These are phyloP conservation scores for Anableps anableps DNA, from an alignment of 2,797 vertebrate species.

Conservation along the genomic window DNA sequence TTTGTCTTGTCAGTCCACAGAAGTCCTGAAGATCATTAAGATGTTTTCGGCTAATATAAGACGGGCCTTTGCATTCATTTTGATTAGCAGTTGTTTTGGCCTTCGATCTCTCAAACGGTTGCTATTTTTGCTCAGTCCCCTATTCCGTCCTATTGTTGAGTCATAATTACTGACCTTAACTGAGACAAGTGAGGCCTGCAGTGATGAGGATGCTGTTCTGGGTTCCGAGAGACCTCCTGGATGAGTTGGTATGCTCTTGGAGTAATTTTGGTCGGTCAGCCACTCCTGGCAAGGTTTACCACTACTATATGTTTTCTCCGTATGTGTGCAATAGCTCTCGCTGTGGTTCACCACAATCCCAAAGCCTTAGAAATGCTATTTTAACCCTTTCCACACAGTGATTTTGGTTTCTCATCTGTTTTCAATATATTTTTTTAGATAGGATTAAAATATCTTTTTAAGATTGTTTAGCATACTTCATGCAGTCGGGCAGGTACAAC, in stretches of 20 bases:
- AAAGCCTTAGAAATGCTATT: no score
- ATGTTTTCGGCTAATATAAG: not conserved
- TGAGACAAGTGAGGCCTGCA: not conserved
- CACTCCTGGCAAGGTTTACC: no score
- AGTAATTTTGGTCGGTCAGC: no score
- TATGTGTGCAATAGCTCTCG: no score
- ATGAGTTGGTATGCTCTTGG: no score
- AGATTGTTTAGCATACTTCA: not conserved
- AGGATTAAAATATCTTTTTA: not conserved
- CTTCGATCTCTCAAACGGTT: not conserved
- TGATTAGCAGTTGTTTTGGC: not conserved
- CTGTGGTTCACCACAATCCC: no score
- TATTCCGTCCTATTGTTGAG: not conserved
- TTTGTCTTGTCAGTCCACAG: not conserved
- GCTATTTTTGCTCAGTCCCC: not conserved
- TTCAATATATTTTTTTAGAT: not conserved
- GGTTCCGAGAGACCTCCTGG: no score
- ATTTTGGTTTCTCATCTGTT: not conserved
- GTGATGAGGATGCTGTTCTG: no score
- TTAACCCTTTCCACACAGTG: not conserved
- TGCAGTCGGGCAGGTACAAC: not conserved
- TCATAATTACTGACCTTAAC: not conserved
- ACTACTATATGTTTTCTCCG: no score
- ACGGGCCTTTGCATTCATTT: not conserved
- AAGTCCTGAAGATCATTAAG: not conserved